Percentiles rank a stretch among this genome's conserved stretches.
Evolutionary conservation across 2,888 invertebrate species (phyloP).

Genomic region (Acleris laterana): DNA sequence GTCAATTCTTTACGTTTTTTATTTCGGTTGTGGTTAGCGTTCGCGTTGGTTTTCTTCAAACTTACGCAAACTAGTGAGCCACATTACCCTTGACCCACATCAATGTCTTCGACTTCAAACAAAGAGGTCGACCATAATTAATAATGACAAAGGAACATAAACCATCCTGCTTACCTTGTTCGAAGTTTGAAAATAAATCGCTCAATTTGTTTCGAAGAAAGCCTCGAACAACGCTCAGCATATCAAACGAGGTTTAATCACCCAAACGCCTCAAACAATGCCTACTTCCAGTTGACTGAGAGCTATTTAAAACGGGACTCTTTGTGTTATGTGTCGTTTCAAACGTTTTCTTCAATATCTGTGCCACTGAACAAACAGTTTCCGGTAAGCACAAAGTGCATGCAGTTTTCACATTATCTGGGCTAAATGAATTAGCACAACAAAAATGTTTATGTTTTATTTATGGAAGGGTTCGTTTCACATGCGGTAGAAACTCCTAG

Average conservation of each 20-base stretch:
- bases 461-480: conserved; percentile 57
- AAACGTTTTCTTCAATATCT: conserved; percentile 52
- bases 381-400: conserved; percentile 41
- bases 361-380: conserved; percentile 48
- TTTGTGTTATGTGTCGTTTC: conserved; percentile 52
- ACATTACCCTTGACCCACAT: background rate
- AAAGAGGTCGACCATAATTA: background rate
- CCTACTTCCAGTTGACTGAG: conserved; percentile 33
- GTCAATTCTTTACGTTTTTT: too few species aligned
- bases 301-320: conserved; percentile 50
- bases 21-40: too few species aligned
- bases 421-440: conserved; percentile 77
- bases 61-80: background rate
- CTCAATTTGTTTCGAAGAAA: conserved; percentile 14
- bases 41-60: too few species aligned
- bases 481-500: conserved; percentile 41
- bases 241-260: conserved; percentile 25
- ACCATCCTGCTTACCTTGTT: conserved; percentile 1
- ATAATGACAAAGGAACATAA: conserved; percentile 1
- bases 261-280: conserved; percentile 18
- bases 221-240: conserved; percentile 20
- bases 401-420: conserved; percentile 61
- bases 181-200: conserved; percentile 15
- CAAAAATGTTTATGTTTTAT: conserved; percentile 73
- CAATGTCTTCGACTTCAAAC: conserved; percentile 1